Base-by-base conservation (phyloP, 2,113 vertebrate genomes). In the Colossoma macropomum region DNA sequence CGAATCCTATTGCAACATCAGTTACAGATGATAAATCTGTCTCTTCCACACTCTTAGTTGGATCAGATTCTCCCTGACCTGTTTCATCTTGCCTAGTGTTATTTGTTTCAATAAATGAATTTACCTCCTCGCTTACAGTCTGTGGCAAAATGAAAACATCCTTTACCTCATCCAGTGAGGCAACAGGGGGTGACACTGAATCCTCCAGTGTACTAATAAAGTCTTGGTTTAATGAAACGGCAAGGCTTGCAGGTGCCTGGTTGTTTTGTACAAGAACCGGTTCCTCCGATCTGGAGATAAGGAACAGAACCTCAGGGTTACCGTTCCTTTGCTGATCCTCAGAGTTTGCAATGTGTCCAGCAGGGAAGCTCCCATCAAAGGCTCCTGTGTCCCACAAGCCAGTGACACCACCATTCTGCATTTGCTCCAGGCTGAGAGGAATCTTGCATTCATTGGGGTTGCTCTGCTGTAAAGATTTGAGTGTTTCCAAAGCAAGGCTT, bases 201-300 rank as follows among this genome's bases (percentile, higher is more conserved):
- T 94, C 91, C 62, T 93, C 93, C 52, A 94, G 86, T 63, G 92
- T 91, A 84, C 90, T 92, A 74, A 86, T 71, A 62, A 91, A 93
- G 50, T 93, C 92, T 84, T 87, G 86, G 86, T 86, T 90, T 32
- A 88, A 62, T 11, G 88, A 87, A 72, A 86, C 69, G 5, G 84
- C 81, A 30, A 88, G 52, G 41, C 90, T 81, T 75, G 66, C 78
- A 23, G 82, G 50, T 19, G 48, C 81, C 23, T 41, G 19, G 2
- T 32, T 76, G 23, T 89, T 85, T 0, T 71, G 84, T 27, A 80
- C 16, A 0, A 84, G 54, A 25, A 76, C n/a, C 0, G 86, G 65
- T 7, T 93, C 89, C 28, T 82, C 78, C 21, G 89, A 83, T 84
- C 88, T 87, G 25, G 91, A 93, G 54, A 88, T 52, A 19, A 92